Conservation (phyloP, 2,113 vertebrate species). For the Saiga tatarica region DNA sequence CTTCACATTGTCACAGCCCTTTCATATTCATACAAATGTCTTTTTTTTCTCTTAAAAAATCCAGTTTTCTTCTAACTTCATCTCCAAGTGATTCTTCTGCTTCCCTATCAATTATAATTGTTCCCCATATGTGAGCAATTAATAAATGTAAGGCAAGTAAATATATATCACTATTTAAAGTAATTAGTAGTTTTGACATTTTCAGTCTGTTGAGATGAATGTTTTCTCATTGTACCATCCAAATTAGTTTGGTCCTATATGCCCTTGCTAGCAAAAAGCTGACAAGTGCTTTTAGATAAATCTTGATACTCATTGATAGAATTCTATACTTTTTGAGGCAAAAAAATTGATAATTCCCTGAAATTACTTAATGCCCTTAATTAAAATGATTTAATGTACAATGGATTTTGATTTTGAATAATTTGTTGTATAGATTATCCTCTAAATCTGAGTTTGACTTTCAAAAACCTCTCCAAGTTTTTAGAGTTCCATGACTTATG, state of each 20-base stretch:
- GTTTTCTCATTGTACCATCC: neutral
- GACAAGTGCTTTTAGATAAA: neutral
- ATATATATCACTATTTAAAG: neutral
- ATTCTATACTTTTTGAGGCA: neutral
- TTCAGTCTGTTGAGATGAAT: neutral
- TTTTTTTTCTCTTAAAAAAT: neutral
- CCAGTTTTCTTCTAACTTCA: neutral
- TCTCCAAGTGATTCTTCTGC: neutral
- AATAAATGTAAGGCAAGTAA: neutral
- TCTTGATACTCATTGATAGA: neutral
- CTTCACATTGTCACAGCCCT: neutral
- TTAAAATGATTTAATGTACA: neutral
- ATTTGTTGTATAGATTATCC: neutral
- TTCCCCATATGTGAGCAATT: neutral
- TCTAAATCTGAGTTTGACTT: neutral
- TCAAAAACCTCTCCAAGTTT: neutral
- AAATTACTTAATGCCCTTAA: neutral
- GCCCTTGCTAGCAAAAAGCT: neutral
- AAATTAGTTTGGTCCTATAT: neutral
- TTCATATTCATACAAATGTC: neutral
- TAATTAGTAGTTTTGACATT: neutral
- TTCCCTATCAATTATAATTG: neutral
- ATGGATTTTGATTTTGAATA: neutral
- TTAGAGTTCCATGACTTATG: neutral
- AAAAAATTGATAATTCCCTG: neutral